Conservation (phyloP, 2,888 invertebrate genomes). For the Meliscaeva auricollis region DNA sequence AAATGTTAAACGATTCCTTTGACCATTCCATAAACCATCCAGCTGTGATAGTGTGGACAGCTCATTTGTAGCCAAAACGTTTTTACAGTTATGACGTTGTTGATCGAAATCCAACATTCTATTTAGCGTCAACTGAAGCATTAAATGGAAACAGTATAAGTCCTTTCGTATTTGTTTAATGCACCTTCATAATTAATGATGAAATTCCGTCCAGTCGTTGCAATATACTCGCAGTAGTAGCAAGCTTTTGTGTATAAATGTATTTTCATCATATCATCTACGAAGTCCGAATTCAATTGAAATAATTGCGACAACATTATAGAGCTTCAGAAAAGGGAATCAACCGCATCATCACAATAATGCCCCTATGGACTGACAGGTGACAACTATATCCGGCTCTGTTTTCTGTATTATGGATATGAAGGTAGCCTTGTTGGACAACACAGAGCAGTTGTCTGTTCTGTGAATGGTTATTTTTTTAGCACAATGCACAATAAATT, state of each 20-base stretch:
- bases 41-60: background rate
- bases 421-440: background rate
- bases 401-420: background rate
- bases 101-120: conserved; percentile 1
- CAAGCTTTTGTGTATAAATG: conserved; percentile 44
- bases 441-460: background rate
- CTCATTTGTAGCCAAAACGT: background rate
- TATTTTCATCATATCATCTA: conserved; percentile 16
- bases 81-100: background rate
- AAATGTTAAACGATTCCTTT: background rate
- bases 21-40: background rate
- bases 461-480: background rate
- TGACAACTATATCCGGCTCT: conserved; percentile 31
- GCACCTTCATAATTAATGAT: conserved; percentile 58
- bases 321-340: conserved; percentile 22
- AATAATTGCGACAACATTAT: conserved; percentile 61
- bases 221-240: background rate
- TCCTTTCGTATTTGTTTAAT: conserved; percentile 40
- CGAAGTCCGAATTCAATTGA: conserved; percentile 61
- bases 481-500: conserved; percentile 14
- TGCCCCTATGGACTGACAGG: conserved; percentile 5
- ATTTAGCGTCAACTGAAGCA: conserved; percentile 19
- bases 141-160: conserved; percentile 8
- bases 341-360: conserved; percentile 14
- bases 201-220: conserved; percentile 28